These are phyloP conservation scores for Pluvialis apricaria DNA, from an alignment of 2,113 vertebrate genomes.

Conservation along the genomic window DNA sequence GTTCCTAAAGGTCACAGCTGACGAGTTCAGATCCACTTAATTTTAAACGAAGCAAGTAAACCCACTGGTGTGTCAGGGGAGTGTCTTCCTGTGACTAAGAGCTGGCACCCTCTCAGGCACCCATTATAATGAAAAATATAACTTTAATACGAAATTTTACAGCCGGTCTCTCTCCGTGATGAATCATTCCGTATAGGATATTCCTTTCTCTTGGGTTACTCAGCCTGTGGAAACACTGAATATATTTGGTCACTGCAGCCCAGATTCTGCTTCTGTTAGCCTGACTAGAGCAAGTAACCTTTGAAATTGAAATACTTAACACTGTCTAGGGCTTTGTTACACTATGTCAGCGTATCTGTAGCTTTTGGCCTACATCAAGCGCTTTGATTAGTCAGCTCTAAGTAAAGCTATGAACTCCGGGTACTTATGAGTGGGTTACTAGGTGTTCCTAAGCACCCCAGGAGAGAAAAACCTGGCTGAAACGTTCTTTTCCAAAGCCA, in stretches of 20 bases:
- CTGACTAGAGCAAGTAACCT: neutral
- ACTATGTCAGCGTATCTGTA: neutral
- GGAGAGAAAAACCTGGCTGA: neutral
- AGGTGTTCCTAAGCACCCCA: neutral
- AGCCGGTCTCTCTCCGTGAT: neutral
- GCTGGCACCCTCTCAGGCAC: neutral
- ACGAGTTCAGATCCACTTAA: slow-evolving; percentile 8
- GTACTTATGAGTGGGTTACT: neutral
- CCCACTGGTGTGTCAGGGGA: neutral
- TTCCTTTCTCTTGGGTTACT: neutral
- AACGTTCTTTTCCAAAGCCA: neutral
- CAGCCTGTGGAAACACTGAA: neutral
- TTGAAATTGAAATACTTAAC: neutral
- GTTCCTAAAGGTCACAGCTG: slow-evolving; percentile 22
- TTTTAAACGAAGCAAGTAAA: neutral
- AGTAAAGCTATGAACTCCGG: neutral
- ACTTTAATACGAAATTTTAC: neutral
- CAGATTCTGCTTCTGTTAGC: neutral
- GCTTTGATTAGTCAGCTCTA: neutral
- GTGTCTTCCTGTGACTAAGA: slow-evolving; percentile 48
- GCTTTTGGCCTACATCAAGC: neutral
- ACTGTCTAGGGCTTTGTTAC: neutral
- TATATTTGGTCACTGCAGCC: neutral
- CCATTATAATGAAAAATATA: neutral
- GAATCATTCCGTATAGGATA: neutral